Percentiles rank a stretch among this genome's conserved stretches.
phyloP scores from a whole-genome alignment of 2,797 vertebrate genomes.

The Taeniopygia guttata region DNA sequence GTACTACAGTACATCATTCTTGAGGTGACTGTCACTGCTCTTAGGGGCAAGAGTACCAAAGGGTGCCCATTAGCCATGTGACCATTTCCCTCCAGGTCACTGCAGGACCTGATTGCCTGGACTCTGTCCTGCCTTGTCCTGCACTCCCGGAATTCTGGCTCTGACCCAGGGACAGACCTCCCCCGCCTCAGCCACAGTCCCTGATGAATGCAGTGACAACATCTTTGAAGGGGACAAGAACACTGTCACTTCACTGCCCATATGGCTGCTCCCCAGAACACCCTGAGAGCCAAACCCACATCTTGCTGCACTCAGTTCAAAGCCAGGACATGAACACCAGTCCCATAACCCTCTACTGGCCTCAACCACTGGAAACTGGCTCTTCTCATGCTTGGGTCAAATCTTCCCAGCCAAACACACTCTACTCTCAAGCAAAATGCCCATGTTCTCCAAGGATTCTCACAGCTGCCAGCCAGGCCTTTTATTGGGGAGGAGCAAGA shows the following conservation, averaged over 20 bases:
- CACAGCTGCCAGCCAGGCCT: not conserved
- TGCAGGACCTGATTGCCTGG: not conserved
- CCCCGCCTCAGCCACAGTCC: not conserved
- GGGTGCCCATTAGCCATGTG: not conserved
- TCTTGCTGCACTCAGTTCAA: not conserved
- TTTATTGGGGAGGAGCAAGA: not conserved
- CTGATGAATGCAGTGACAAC: not conserved
- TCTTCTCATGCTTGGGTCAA: not conserved
- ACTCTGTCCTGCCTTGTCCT: not conserved
- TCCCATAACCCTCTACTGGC: not conserved
- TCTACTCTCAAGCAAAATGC: not conserved
- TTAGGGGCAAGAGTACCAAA: not conserved
- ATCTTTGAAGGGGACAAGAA: not conserved
- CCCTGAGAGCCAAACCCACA: not conserved
- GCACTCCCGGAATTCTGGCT: not conserved
- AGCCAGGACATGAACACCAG: not conserved
- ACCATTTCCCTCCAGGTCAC: not conserved
- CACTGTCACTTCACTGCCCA: not conserved
- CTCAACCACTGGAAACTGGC: not conserved
- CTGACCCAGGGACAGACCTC: not conserved
- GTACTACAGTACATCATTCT: not conserved
- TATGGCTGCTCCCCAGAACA: not conserved
- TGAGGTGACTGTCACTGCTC: not conserved
- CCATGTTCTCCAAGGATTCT: not conserved
- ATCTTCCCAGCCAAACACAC: not conserved